phyloP scores from a whole-genome alignment of 2,888 invertebrate genomes.

The Polymixis flavicincta region DNA sequence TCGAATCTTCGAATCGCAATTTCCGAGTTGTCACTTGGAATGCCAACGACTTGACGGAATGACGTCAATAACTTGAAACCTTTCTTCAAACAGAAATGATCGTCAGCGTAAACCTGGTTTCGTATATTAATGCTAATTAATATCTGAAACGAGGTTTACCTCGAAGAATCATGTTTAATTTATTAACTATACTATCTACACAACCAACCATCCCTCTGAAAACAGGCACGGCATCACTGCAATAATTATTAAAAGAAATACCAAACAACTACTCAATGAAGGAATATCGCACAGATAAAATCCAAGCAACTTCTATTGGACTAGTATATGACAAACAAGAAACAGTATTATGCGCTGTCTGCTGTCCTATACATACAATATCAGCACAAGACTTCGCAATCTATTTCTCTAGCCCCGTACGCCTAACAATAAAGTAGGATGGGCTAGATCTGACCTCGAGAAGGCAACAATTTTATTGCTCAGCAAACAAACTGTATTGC shows the following conservation, averaged over 20 bases:
- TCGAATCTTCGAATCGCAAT: too few species aligned
- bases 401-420: neutral
- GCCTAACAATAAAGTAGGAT: too few species aligned
- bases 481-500: neutral
- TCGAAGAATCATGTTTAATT: neutral
- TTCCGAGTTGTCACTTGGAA: slow-evolving; percentile 8
- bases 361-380: neutral
- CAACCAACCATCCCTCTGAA: slow-evolving; percentile 2
- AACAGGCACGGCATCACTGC: neutral
- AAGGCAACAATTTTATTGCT: too few species aligned
- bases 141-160: slow-evolving; percentile 8
- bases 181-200: neutral
- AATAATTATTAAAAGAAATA: slow-evolving; percentile 8
- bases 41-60: slow-evolving; percentile 15
- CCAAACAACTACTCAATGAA: neutral
- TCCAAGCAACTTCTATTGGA: neutral
- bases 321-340: neutral
- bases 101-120: too few species aligned
- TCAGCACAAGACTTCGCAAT: neutral
- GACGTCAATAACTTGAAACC: slow-evolving; percentile 6
- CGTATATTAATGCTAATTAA: too few species aligned
- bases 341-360: neutral
- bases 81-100: neutral
- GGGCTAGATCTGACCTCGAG: too few species aligned
- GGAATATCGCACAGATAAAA: neutral